phyloP scores from a whole-genome alignment of 2,888 invertebrate genomes.

The Teleiodes luculella region DNA sequence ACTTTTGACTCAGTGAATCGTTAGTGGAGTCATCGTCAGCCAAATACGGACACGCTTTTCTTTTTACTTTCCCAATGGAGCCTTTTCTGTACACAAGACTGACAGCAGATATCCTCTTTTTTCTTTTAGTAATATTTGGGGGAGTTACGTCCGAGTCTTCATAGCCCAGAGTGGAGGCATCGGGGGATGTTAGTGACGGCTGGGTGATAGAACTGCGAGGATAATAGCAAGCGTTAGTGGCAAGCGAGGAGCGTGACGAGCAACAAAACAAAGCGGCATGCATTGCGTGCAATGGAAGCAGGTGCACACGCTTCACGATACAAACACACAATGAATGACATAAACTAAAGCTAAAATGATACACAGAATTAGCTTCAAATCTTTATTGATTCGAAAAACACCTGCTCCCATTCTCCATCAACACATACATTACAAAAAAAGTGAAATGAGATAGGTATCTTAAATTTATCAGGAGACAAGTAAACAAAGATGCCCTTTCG shows the following conservation, averaged over 20 bases:
- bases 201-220: constrained; percentile 38
- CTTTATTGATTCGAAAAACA: constrained; percentile 44
- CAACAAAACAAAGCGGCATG: constrained; percentile 28
- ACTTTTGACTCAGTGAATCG: neutral
- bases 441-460: too few species aligned
- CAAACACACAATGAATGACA: neutral
- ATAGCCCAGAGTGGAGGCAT: constrained; percentile 42
- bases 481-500: too few species aligned
- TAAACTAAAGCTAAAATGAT: constrained; percentile 11
- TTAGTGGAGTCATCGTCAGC: constrained; percentile 32
- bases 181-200: constrained; percentile 34
- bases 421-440: constrained; percentile 6
- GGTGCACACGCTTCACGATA: constrained; percentile 32
- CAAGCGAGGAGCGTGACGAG: constrained; percentile 25
- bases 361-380: constrained; percentile 32
- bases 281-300: constrained; percentile 59
- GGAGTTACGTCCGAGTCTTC: constrained; percentile 56
- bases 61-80: constrained; percentile 22
- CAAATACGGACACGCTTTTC: constrained; percentile 30
- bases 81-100: constrained; percentile 1
- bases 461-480: too few species aligned
- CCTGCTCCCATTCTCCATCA: constrained; percentile 54
- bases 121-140: constrained; percentile 23
- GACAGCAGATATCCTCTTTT: constrained; percentile 21
- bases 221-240: constrained; percentile 30